phyloP scores from a whole-genome alignment of 2,113 vertebrate genomes.

The Cryptotis parvus region DNA sequence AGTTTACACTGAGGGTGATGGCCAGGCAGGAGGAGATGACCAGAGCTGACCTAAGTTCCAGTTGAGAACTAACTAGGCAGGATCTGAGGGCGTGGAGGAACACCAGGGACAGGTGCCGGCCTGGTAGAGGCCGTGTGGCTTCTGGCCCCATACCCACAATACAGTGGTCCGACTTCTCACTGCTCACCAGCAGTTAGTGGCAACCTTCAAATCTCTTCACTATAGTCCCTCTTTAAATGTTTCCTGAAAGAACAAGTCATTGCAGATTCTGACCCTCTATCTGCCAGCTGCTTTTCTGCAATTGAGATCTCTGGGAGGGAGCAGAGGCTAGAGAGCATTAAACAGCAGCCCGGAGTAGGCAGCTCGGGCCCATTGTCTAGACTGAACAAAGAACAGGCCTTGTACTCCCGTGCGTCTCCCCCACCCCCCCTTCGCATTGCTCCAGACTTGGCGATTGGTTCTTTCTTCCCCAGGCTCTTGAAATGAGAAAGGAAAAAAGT shows the following conservation, averaged over 20 bases:
- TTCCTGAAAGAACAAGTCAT: conserved; percentile 25
- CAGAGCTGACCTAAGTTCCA: neutral
- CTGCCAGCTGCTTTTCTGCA: conserved; percentile 37
- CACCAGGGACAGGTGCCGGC: neutral
- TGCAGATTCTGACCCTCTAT: conserved; percentile 36
- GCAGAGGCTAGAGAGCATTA: neutral
- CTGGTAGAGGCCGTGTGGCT: neutral
- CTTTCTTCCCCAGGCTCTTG: conserved; percentile 61
- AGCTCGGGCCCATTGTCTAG: neutral
- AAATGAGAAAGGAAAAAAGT: conserved; percentile 71
- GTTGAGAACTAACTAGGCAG: neutral
- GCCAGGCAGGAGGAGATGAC: neutral
- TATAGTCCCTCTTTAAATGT: neutral
- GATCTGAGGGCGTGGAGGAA: neutral
- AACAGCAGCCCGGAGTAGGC: neutral
- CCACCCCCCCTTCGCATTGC: neutral
- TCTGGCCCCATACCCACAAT: neutral
- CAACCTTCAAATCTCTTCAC: neutral
- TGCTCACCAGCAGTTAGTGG: neutral
- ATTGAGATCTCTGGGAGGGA: conserved; percentile 51
- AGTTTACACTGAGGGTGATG: neutral
- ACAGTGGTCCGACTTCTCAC: neutral
- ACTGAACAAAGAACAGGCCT: neutral
- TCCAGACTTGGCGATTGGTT: conserved; percentile 53
- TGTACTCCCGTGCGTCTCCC: neutral